A percentile compares a stretch with the other conserved stretches of the same genome.
These are phyloP conservation scores for Nasonovia ribisnigri DNA, from an alignment of 2,888 invertebrate species.

Conservation along the genomic window DNA sequence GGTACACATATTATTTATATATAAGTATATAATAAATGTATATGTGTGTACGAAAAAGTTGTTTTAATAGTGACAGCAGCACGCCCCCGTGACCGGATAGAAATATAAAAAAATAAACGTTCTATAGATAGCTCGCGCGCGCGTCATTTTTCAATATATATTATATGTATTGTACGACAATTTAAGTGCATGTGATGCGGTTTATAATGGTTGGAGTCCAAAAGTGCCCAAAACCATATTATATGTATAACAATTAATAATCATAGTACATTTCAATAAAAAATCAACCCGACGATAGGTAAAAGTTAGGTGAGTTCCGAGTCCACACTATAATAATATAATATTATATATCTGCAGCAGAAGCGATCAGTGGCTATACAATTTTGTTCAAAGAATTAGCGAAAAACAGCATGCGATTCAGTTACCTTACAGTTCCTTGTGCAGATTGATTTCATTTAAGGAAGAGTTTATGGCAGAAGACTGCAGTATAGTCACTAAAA, in stretches of 20 bases:
- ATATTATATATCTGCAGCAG: neutral
- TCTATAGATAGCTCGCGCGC: conserved; percentile 28
- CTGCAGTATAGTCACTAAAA: neutral
- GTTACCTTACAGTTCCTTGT: too few species aligned
- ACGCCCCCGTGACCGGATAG: conserved; percentile 19
- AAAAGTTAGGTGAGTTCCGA: too few species aligned
- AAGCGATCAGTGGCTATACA: neutral
- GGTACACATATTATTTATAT: neutral
- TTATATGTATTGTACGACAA: neutral
- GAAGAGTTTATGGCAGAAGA: neutral
- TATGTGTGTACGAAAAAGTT: conserved; percentile 46
- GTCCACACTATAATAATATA: too few species aligned
- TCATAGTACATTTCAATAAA: too few species aligned
- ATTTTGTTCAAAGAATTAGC: neutral
- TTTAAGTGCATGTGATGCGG: neutral
- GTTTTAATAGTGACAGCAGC: conserved; percentile 54
- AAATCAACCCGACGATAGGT: too few species aligned
- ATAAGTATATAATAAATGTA: neutral
- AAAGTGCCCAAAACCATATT: neutral
- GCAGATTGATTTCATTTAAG: neutral
- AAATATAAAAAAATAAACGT: conserved; percentile 22
- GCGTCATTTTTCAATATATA: neutral
- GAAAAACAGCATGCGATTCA: neutral
- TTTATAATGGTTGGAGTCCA: neutral
- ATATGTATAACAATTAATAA: too few species aligned